These are phyloP conservation scores for Nomia melanderi DNA, from an alignment of 1,140 invertebrate genomes.

Conservation along the genomic window DNA sequence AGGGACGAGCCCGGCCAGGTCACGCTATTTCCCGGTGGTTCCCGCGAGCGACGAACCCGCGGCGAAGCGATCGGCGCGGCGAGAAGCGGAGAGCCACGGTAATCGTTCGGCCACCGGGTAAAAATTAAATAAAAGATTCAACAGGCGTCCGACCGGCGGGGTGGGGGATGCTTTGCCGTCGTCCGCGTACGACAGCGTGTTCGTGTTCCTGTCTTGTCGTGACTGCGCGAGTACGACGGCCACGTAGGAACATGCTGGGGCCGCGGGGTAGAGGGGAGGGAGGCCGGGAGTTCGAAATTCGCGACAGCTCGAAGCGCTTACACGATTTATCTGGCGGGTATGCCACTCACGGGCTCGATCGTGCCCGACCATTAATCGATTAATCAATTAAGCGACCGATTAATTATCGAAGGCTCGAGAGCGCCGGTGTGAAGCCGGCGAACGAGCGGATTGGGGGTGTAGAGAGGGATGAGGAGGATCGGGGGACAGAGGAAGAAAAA, in stretches of 20 bases:
- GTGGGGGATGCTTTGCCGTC: conserved; percentile 24
- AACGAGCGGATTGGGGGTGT: neutral
- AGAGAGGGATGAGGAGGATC: too few relatives aligned
- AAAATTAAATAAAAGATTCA: conserved; percentile 45
- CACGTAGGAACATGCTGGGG: neutral
- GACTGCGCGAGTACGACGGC: neutral
- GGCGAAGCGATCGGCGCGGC: neutral
- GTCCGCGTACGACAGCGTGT: conserved; percentile 17
- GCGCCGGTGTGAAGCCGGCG: conserved; percentile 36
- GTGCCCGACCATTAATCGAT: conserved; percentile 65
- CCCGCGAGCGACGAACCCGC: neutral
- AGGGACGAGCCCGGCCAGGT: too few relatives aligned
- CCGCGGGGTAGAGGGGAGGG: neutral
- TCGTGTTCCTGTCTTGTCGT: conserved; percentile 53
- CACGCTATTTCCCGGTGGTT: too few relatives aligned
- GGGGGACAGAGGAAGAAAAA: too few relatives aligned
- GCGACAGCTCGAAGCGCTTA: conserved; percentile 42
- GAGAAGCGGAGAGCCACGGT: neutral
- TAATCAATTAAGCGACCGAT: conserved; percentile 73
- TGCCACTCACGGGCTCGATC: conserved; percentile 42
- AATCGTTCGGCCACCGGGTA: neutral
- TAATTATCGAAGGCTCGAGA: conserved; percentile 65
- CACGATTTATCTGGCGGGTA: conserved; percentile 57
- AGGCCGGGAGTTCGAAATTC: conserved; percentile 22
- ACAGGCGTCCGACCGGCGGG: neutral